Evolutionary conservation across 92 coral and sea anemone species (phyloP).

Genomic region (Phymanthus crucifer): DNA sequence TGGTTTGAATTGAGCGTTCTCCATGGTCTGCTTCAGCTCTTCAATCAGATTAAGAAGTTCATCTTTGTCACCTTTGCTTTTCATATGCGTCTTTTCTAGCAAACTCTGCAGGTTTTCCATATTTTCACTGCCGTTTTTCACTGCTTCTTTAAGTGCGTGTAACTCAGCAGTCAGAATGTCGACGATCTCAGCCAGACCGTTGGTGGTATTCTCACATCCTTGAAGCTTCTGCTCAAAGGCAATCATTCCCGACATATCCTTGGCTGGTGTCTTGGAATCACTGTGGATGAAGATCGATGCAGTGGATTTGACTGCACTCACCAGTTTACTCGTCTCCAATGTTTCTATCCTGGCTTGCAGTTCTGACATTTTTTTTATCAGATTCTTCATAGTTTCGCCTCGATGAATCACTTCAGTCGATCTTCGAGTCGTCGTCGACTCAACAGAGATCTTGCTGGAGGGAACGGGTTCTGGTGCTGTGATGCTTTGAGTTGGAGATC

Average conservation of each 20-base stretch:
- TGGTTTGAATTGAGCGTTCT: constrained; percentile 3
- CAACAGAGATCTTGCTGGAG: background rate
- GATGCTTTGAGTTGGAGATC: background rate
- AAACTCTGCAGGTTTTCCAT: constrained; percentile 22
- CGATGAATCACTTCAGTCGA: constrained; percentile 34
- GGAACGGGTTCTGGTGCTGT: background rate
- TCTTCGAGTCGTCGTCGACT: constrained; percentile 30
- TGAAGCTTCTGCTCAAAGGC: constrained; percentile 77
- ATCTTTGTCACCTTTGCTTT: constrained; percentile 2
- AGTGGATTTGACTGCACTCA: constrained; percentile 44
- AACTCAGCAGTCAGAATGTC: constrained; percentile 75
- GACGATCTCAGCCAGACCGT: constrained; percentile 78
- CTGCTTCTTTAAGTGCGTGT: constrained; percentile 47
- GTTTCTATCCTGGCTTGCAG: constrained; percentile 77
- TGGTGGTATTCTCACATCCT: constrained; percentile 73
- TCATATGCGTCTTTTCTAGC: constrained; percentile 5
- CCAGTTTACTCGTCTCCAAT: constrained; percentile 43
- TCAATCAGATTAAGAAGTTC: background rate
- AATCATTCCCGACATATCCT: constrained; percentile 83
- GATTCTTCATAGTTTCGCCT: constrained; percentile 42
- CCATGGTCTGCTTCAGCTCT: background rate
- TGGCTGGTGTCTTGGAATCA: constrained; percentile 89
- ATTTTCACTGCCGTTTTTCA: constrained; percentile 9
- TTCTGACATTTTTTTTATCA: constrained; percentile 62
- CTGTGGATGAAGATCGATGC: constrained; percentile 70